Conservation (phyloP, 2,797 vertebrate genomes). For the Acropternis orthonyx region DNA sequence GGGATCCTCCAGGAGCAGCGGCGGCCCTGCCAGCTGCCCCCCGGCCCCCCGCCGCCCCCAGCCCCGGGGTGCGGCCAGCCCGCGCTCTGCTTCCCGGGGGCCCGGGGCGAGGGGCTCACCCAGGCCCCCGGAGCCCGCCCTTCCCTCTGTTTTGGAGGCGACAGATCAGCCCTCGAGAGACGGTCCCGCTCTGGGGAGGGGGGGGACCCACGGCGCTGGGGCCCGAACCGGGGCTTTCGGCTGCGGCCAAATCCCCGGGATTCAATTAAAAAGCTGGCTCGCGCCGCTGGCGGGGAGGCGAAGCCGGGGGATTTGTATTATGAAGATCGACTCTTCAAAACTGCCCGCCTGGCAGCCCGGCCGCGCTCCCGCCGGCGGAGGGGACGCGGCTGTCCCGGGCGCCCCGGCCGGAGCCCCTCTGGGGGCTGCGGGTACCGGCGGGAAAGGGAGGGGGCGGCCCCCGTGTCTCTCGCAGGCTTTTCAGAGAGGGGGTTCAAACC, state of each 20-base stretch:
- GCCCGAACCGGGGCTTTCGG: conserved; percentile 12
- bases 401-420: background rate
- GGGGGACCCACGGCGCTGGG: background rate
- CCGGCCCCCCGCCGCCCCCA: background rate
- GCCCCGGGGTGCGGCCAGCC: background rate
- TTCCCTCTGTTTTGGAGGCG: background rate
- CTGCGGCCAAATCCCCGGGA: conserved; percentile 17
- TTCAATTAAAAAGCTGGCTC: conserved; percentile 55
- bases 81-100: background rate
- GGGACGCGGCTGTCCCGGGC: background rate
- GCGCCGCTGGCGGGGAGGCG: conserved; percentile 30
- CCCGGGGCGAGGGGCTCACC: background rate
- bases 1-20: background rate
- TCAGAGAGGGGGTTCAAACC: background rate
- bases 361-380: background rate
- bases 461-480: background rate
- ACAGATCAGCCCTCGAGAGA: background rate
- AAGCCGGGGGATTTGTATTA: conserved; percentile 19
- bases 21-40: background rate
- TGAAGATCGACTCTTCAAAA: conserved; percentile 44
- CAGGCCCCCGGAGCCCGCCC: background rate
- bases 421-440: background rate
- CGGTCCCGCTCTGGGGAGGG: background rate
- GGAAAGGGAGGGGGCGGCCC: no score
- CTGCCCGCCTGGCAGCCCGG: conserved; percentile 17